These are phyloP conservation scores for Microcebus jonahi DNA, from an alignment of 2,113 vertebrate species.

Conservation along the genomic window DNA sequence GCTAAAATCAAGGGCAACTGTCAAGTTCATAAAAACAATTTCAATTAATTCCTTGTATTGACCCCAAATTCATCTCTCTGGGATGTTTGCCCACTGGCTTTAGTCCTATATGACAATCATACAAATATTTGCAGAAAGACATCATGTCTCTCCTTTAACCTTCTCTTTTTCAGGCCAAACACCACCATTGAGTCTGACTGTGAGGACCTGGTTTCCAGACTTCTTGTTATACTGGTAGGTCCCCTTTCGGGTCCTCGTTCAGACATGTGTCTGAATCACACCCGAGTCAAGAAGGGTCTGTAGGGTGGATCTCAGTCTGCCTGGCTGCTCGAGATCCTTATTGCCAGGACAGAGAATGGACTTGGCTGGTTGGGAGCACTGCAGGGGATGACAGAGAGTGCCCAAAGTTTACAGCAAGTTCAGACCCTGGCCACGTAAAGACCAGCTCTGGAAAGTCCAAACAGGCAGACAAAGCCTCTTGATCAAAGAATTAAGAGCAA, in stretches of 20 bases:
- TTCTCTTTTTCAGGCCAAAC: neutral
- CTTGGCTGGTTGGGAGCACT: neutral
- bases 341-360: neutral
- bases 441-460: neutral
- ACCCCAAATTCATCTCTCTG: neutral
- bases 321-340: neutral
- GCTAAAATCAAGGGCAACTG: neutral
- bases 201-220: neutral
- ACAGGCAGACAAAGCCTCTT: neutral
- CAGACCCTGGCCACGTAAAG: neutral
- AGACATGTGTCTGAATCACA: neutral
- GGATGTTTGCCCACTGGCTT: neutral
- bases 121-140: conserved; percentile 4
- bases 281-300: neutral
- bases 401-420: neutral
- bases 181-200: neutral
- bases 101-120: neutral
- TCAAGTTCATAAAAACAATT: conserved; percentile 1
- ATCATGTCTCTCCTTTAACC: neutral
- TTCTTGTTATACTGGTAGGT: neutral
- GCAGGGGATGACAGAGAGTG: neutral
- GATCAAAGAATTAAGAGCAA: neutral
- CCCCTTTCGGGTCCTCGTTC: neutral
- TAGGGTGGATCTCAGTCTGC: neutral
- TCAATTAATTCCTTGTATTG: neutral